Evolutionary conservation across 2,888 invertebrate species (phyloP).

Genomic region (Eupeodes luniger): DNA sequence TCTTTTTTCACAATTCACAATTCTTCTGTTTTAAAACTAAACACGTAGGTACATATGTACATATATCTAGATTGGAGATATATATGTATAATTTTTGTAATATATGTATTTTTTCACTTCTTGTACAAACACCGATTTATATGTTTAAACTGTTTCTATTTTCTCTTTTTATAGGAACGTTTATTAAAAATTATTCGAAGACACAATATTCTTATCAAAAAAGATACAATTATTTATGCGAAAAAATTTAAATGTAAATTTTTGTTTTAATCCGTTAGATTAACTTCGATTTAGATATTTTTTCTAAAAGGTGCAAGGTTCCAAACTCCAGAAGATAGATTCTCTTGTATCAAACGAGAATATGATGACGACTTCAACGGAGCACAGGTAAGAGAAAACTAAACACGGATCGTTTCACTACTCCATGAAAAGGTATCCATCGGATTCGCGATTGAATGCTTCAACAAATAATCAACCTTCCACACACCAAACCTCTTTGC

Average conservation of each 20-base stretch:
- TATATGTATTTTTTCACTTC: constrained; percentile 30
- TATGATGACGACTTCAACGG: constrained; percentile 60
- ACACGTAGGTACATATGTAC: constrained; percentile 13
- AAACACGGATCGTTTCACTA: constrained; percentile 71
- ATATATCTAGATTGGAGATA: not conserved
- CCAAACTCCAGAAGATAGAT: not conserved
- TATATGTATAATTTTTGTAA: not conserved
- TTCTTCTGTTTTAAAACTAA: constrained; percentile 41
- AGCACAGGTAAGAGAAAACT: constrained; percentile 74
- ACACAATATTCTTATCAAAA: constrained; percentile 23
- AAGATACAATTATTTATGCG: constrained; percentile 2
- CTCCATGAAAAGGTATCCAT: constrained; percentile 60
- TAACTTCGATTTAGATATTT: constrained; percentile 10
- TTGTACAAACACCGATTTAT: constrained; percentile 29
- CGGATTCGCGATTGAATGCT: constrained; percentile 75
- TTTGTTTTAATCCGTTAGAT: constrained; percentile 47
- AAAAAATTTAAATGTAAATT: not conserved
- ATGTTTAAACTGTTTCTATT: constrained; percentile 33
- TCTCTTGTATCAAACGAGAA: not conserved
- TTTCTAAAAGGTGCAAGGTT: constrained; percentile 3
- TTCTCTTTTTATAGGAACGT: constrained; percentile 12
- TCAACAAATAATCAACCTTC: constrained; percentile 68
- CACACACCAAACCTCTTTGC: constrained; percentile 48
- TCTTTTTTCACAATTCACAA: constrained; percentile 65
- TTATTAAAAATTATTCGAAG: constrained; percentile 6